A percentile compares a stretch with the other conserved stretches of the same genome.
Evolutionary conservation across 2,113 vertebrate genomes (phyloP).

Genomic region (Amia ocellicauda): DNA sequence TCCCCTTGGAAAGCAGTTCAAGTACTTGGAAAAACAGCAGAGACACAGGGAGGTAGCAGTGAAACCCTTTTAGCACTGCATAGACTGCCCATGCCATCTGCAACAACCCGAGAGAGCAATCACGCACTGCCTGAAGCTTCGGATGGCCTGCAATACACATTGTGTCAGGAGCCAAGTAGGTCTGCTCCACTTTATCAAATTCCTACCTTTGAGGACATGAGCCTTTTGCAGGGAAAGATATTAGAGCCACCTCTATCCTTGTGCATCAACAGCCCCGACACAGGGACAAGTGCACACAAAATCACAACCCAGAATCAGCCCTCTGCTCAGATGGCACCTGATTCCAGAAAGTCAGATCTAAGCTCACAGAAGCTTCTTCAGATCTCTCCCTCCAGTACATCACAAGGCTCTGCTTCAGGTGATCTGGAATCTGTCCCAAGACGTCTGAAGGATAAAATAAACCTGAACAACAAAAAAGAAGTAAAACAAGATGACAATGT

Average conservation of each 20-base stretch:
- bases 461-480: background rate
- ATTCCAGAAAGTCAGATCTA: background rate
- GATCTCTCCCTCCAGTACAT: background rate
- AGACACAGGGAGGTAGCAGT: too few relatives aligned
- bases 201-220: background rate
- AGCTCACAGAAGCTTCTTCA: background rate
- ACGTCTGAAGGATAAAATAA: background rate
- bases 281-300: background rate
- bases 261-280: background rate
- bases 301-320: background rate
- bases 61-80: too few relatives aligned
- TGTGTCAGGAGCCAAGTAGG: too few relatives aligned
- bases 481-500: background rate
- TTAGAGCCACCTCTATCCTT: background rate
- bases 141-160: background rate
- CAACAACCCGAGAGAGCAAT: background rate
- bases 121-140: background rate
- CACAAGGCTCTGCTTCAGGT: background rate
- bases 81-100: background rate
- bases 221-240: background rate
- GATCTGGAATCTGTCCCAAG: background rate
- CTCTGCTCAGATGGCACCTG: too few relatives aligned
- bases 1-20: too few relatives aligned
- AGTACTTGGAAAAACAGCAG: too few relatives aligned
- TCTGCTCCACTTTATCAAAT: background rate